These are phyloP conservation scores for Lasioglossum morio DNA, from an alignment of 2,888 invertebrate genomes.

Conservation along the genomic window DNA sequence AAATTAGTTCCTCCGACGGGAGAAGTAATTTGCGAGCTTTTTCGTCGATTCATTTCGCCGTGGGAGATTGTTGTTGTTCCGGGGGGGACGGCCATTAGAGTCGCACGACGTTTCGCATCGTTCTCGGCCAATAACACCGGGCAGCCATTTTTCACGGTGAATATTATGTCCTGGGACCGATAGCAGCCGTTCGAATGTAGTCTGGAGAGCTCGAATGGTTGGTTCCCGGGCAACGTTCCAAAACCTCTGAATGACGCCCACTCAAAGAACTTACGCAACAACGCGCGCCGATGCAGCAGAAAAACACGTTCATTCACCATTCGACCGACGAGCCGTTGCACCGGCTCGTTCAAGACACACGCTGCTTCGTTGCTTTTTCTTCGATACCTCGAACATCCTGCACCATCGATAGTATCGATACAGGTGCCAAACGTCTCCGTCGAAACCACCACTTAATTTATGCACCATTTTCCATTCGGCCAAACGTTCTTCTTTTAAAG, in stretches of 20 bases:
- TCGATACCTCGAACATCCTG: neutral
- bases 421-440: neutral
- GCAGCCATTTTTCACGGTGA: constrained; percentile 57
- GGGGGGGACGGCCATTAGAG: constrained; percentile 44
- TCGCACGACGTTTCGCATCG: constrained; percentile 49
- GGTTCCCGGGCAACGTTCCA: constrained; percentile 69
- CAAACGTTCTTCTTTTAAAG: neutral
- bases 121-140: constrained; percentile 54
- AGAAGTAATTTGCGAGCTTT: constrained; percentile 43
- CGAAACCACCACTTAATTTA: neutral
- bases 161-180: constrained; percentile 59
- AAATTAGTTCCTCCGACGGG: neutral
- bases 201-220: constrained; percentile 11
- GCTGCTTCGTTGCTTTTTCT: neutral
- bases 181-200: constrained; percentile 41
- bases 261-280: constrained; percentile 66
- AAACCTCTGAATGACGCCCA: constrained; percentile 70
- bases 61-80: constrained; percentile 47
- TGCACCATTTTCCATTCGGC: neutral
- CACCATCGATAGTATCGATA: constrained; percentile 1
- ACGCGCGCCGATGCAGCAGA: constrained; percentile 58
- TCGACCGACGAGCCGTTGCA: constrained; percentile 20
- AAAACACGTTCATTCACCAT: constrained; percentile 68
- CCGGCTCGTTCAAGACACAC: neutral
- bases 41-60: constrained; percentile 51